Evolutionary conservation across 2,113 vertebrate genomes (phyloP), one percentile per base, ranked within the genome.

Genomic region (Ploceus nigricollis): DNA sequence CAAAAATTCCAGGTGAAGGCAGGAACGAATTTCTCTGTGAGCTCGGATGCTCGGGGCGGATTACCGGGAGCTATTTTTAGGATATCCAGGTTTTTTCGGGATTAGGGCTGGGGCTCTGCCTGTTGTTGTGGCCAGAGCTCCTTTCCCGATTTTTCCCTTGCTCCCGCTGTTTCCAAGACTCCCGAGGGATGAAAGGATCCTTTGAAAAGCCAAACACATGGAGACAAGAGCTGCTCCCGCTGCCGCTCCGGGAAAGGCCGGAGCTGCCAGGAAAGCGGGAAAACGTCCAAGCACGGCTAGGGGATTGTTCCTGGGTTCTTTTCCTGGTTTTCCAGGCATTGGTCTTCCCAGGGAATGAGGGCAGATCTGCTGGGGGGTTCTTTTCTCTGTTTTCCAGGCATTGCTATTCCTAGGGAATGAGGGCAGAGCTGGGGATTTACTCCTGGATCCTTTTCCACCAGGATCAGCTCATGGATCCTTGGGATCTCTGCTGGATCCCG

Each of bases 161-260:
- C 6, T 50, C 21, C 84, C 4, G 71, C 92, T 28, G 94, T 97
- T 97, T 83, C 96, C 93, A 92, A 77, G 96, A 7, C 90, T 96
- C 93, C 96, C 63, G 7, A 65, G 28, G 90, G 90, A 91, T 90
- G 93, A 91, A 97, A 97, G 89, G 96, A 95, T 51, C 73, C 95
- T 57, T 96, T 94, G 89, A 77, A 63, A 69, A 90, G 50, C 80
- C 63, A 84, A 97, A 72, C 70, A 28, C 91, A 12, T 10, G 18
- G 96, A 94, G 89, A 68, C 73, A 18, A 56, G 94, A 51, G 89
- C 86, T 15, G 86, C 86, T 42, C 82, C 94, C 48, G 94, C 88
- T 87, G 94, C 86, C 58, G 82, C 82, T 53, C 42, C 10, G 58
- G 89, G 79, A 50, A 35, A 39, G 70, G 47, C 81, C 5, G 45